These are phyloP conservation scores for Yponomeuta malinellus DNA, from an alignment of 2,888 invertebrate genomes.

Conservation along the genomic window DNA sequence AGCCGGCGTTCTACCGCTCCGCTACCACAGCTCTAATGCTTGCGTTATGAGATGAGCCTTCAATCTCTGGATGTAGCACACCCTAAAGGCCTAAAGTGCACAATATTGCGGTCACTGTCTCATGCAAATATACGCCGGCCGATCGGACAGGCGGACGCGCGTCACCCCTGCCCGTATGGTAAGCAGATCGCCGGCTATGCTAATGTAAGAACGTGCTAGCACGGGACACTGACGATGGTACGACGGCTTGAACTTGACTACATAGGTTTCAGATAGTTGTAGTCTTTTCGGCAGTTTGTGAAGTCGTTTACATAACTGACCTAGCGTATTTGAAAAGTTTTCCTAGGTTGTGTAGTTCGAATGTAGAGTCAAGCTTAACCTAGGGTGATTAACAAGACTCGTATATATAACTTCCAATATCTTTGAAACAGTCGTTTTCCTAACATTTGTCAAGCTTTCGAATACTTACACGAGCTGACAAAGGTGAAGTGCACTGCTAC, in stretches of 20 bases:
- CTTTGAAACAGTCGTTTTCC: too few relatives aligned
- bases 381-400: too few relatives aligned
- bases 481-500: not conserved
- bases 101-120: constrained; percentile 14
- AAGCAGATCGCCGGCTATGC: constrained; percentile 38
- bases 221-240: constrained; percentile 35
- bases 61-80: too few relatives aligned
- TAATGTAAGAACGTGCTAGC: constrained; percentile 43
- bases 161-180: constrained; percentile 40
- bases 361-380: too few relatives aligned
- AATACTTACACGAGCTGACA: too few relatives aligned
- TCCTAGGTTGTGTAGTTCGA: too few relatives aligned
- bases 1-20: too few relatives aligned
- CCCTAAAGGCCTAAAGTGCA: not conserved
- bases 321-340: not conserved
- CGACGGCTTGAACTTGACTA: constrained; percentile 66
- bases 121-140: constrained; percentile 12
- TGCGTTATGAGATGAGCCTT: too few relatives aligned
- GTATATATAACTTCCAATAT: too few relatives aligned
- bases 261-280: not conserved
- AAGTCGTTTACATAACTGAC: not conserved
- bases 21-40: too few relatives aligned
- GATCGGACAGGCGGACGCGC: constrained; percentile 35
- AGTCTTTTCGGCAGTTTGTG: not conserved
- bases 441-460: too few relatives aligned